Evolutionary conservation across 2,113 vertebrate genomes (phyloP).

Genomic region (Paraplagusia blochii): DNA sequence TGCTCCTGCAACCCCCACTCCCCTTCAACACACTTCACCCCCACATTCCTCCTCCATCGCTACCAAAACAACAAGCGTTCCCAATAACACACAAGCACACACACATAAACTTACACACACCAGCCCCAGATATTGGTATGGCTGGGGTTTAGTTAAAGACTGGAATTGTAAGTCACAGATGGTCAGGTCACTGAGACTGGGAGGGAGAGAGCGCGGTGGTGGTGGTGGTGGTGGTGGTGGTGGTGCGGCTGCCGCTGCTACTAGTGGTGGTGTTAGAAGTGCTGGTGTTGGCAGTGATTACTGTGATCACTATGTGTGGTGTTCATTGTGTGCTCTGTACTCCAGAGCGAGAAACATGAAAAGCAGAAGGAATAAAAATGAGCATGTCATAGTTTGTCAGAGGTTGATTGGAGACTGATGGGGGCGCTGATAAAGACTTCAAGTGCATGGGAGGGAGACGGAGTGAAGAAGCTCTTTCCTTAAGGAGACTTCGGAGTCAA

Average conservation of each 20-base stretch:
- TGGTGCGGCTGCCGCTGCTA: background rate
- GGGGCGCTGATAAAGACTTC: constrained; percentile 5
- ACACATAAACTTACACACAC: constrained; percentile 16
- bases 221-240: background rate
- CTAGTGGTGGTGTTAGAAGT: background rate
- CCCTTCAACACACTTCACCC: no score
- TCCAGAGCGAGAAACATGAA: constrained; percentile 1
- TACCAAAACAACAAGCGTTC: constrained; percentile 3
- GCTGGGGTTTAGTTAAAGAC: constrained; percentile 55
- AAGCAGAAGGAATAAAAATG: constrained; percentile 22
- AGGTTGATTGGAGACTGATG: background rate
- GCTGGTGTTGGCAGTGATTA: background rate
- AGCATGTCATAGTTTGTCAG: constrained; percentile 14
- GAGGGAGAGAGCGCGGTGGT: constrained; percentile 1
- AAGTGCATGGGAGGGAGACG: background rate
- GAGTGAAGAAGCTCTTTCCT: background rate
- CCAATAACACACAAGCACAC: constrained; percentile 4
- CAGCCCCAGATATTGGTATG: constrained; percentile 26
- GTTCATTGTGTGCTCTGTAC: constrained; percentile 16
- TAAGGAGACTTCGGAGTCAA: background rate
- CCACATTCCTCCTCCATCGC: background rate
- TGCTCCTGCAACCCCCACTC: constrained; percentile 8
- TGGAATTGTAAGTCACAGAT: constrained; percentile 61
- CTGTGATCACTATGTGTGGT: background rate
- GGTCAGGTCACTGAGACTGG: constrained; percentile 56